Evolutionary conservation across 1,140 invertebrate genomes (phyloP).

Genomic region (Phenacoccus solenopsis): DNA sequence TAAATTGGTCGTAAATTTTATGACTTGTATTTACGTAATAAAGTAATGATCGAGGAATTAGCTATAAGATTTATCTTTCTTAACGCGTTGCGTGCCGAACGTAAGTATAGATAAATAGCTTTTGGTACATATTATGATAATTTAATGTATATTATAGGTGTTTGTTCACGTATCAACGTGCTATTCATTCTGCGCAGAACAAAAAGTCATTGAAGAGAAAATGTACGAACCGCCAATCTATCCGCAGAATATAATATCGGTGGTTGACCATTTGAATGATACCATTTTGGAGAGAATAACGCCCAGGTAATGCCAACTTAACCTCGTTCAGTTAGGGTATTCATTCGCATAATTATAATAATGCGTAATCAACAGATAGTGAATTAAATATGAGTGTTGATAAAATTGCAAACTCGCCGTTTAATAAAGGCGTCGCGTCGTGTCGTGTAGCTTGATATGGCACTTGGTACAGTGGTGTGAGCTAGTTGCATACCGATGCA

Average conservation of each 20-base stretch:
- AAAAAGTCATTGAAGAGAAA: constrained; percentile 44
- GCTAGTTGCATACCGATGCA: too few relatives aligned
- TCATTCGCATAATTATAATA: too few relatives aligned
- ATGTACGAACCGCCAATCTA: constrained; percentile 52
- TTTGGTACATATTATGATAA: background rate
- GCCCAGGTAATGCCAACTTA: constrained; percentile 38
- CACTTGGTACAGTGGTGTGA: too few relatives aligned
- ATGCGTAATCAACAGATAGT: too few relatives aligned
- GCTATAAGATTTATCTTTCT: background rate
- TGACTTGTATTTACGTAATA: background rate
- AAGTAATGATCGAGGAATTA: background rate
- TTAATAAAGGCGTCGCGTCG: too few relatives aligned
- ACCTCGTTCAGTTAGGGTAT: too few relatives aligned
- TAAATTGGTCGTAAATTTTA: background rate
- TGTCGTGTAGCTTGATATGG: too few relatives aligned
- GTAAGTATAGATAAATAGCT: background rate
- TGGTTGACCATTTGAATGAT: constrained; percentile 37
- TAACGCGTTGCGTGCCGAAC: background rate
- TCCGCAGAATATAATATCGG: constrained; percentile 36
- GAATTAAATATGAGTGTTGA: too few relatives aligned
- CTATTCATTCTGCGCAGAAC: constrained; percentile 48
- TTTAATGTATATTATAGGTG: constrained; percentile 32
- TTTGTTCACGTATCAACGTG: constrained; percentile 57
- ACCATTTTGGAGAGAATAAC: constrained; percentile 37
- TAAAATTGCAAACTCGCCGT: too few relatives aligned